A percentile compares a stretch with the other conserved stretches of the same genome.
phyloP scores from a whole-genome alignment of 2,113 vertebrate genomes.

The Cyanoliseus patagonus region DNA sequence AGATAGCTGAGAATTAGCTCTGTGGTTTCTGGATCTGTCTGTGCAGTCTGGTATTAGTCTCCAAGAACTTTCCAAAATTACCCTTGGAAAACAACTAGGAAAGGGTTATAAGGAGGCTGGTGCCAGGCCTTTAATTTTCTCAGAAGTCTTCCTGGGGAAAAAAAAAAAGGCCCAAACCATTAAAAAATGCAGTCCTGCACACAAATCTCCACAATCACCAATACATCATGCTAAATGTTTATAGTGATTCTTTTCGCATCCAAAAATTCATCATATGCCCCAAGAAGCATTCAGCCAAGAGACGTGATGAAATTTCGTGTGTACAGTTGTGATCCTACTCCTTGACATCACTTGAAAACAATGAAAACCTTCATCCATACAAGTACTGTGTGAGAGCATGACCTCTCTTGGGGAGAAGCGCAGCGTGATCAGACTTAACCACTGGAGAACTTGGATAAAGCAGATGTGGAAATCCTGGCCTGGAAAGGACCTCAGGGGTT shows the following conservation, averaged over 20 bases:
- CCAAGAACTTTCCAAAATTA: neutral
- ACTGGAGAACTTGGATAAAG: neutral
- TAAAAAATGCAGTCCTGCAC: neutral
- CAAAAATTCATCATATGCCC: neutral
- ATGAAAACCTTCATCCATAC: neutral
- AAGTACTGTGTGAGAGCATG: neutral
- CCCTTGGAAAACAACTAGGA: neutral
- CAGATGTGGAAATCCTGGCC: neutral
- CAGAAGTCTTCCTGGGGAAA: neutral
- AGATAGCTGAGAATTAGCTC: neutral
- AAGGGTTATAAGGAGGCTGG: neutral
- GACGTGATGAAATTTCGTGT: neutral
- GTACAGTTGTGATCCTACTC: neutral
- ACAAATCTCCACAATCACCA: neutral
- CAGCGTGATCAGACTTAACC: fast-evolving
- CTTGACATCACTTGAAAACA: slow-evolving; percentile 33
- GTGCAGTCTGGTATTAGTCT: neutral
- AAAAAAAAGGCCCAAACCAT: neutral
- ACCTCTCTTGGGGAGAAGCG: neutral
- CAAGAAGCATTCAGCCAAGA: neutral
- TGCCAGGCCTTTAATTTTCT: neutral
- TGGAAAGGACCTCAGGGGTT: neutral
- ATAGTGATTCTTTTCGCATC: neutral
- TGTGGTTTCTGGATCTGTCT: neutral
- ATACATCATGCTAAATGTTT: neutral